Percentiles rank a stretch among this genome's conserved stretches.
These are phyloP conservation scores for Diadegma fenestrale DNA, from an alignment of 2,888 invertebrate species.

Conservation along the genomic window DNA sequence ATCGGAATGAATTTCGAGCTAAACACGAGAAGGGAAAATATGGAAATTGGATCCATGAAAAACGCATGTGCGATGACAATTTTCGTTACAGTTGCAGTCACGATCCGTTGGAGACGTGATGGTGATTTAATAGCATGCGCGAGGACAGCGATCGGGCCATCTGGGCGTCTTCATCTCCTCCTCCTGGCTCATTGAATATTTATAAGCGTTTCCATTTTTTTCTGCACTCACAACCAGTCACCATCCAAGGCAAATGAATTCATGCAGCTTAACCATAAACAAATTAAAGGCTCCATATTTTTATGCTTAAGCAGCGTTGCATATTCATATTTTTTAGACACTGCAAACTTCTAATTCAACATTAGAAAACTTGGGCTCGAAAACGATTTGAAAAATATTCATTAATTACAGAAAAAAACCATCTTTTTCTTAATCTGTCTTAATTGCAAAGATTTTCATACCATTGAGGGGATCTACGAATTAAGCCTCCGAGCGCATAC, in stretches of 20 bases:
- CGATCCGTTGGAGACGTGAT: slow-evolving; percentile 12
- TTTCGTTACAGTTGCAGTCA: slow-evolving; percentile 7
- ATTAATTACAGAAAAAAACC: neutral
- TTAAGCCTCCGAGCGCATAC: too few relatives aligned
- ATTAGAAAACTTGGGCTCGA: neutral
- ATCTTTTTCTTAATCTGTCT: neutral
- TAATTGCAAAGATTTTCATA: too few relatives aligned
- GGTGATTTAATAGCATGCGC: slow-evolving; percentile 35
- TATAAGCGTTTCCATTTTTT: slow-evolving; percentile 37
- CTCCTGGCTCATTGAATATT: slow-evolving; percentile 45
- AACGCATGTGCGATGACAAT: slow-evolving; percentile 5
- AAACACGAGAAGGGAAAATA: neutral
- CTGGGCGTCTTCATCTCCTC: slow-evolving; percentile 30
- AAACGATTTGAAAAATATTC: neutral
- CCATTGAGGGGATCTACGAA: too few relatives aligned
- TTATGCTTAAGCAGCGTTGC: neutral
- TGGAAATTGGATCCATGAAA: slow-evolving; percentile 1
- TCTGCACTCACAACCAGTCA: slow-evolving; percentile 24
- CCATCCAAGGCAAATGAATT: slow-evolving; percentile 11
- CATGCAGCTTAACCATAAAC: neutral
- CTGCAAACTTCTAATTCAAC: neutral
- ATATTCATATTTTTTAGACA: neutral
- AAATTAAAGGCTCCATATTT: neutral
- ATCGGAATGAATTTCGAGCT: neutral
- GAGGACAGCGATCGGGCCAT: slow-evolving; percentile 40